These are phyloP conservation scores for Betta splendens DNA, from an alignment of 2,797 vertebrate species.

Conservation along the genomic window DNA sequence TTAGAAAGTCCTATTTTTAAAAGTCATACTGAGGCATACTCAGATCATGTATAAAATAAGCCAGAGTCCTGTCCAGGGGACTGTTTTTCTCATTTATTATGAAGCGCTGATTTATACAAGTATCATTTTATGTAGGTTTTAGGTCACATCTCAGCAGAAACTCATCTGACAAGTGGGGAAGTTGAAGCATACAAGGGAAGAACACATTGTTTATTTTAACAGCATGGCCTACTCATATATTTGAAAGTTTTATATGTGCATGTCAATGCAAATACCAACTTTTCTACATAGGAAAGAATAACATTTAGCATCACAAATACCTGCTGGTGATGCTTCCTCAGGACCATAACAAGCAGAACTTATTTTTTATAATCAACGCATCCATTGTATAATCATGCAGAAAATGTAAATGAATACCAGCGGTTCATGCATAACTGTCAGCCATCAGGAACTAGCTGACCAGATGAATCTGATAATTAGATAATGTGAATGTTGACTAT, in stretches of 20 bases:
- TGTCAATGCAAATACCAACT: background rate
- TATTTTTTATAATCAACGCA: background rate
- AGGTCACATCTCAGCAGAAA: slow-evolving; percentile 2
- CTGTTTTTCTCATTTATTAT: background rate
- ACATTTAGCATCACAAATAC: background rate
- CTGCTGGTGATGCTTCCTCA: background rate
- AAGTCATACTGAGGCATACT: slow-evolving; percentile 3
- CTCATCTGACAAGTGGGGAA: background rate
- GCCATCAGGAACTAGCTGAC: slow-evolving; percentile 59
- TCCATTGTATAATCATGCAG: background rate
- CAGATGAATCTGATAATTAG: slow-evolving; percentile 44
- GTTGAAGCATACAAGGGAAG: slow-evolving; percentile 8
- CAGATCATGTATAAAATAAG: slow-evolving; percentile 5
- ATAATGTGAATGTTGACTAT: slow-evolving; percentile 33
- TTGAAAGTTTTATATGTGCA: background rate
- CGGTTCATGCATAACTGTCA: background rate
- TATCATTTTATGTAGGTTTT: background rate
- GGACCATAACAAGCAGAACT: background rate
- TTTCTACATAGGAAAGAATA: background rate
- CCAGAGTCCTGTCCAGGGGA: background rate
- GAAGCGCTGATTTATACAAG: background rate
- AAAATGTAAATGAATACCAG: slow-evolving; percentile 11
- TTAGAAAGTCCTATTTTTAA: slow-evolving; percentile 39
- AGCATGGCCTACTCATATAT: background rate
- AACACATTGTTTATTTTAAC: background rate